Conservation (phyloP, 1,140 invertebrate genomes). For the Venustaconcha ellipsiformis region DNA sequence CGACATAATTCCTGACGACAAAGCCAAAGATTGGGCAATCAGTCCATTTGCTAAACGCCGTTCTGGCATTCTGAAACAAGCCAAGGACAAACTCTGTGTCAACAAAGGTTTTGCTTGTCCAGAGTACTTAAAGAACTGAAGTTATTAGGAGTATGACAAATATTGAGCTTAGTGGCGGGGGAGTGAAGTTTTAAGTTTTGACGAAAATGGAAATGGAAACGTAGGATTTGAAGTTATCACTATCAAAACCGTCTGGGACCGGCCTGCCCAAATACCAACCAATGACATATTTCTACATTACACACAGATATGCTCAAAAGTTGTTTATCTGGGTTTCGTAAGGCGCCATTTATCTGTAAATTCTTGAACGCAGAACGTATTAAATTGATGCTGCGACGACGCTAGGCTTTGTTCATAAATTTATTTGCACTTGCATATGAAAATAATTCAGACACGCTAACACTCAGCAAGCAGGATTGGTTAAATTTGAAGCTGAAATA, state of each 20-base stretch:
- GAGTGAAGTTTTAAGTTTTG: slow-evolving; percentile 32
- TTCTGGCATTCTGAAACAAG: slow-evolving; percentile 44
- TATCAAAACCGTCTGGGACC: slow-evolving; percentile 28
- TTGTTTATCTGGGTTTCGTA: too few species aligned
- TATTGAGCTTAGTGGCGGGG: slow-evolving; percentile 6
- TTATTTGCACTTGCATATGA: too few species aligned
- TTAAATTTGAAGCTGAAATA: too few species aligned
- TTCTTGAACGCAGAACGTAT: too few species aligned
- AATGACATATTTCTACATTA: too few species aligned
- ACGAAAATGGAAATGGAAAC: slow-evolving; percentile 54
- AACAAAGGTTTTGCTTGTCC: slow-evolving; percentile 25
- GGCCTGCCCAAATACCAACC: slow-evolving; percentile 11
- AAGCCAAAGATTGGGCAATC: slow-evolving; percentile 41
- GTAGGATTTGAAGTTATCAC: slow-evolving; percentile 55
- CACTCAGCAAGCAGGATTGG: too few species aligned
- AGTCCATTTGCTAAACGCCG: slow-evolving; percentile 54
- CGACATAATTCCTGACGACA: slow-evolving; percentile 25
- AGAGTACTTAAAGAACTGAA: slow-evolving; percentile 13
- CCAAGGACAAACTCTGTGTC: slow-evolving; percentile 28
- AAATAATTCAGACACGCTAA: too few species aligned
- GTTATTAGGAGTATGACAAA: slow-evolving; percentile 23
- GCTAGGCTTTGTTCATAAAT: too few species aligned
- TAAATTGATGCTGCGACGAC: too few species aligned
- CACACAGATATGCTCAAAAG: too few species aligned
- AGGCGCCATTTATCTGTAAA: too few species aligned